Conservation (phyloP, 2,113 vertebrate species). For the Terrapene triunguis region DNA sequence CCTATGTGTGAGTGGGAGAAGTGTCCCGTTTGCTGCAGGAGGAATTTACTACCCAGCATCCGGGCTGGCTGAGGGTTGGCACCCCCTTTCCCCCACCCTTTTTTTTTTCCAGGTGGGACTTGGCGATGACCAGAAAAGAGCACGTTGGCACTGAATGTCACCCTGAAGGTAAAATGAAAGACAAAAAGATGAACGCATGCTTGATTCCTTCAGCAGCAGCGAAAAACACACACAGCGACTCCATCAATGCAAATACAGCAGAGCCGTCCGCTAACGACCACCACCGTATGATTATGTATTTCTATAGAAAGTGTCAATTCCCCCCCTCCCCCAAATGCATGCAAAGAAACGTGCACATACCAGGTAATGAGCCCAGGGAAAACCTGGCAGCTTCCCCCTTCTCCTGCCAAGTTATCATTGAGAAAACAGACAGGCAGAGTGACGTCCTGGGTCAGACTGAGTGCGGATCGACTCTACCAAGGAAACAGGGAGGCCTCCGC, state of each 20-base stretch:
- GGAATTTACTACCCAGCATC: conserved; percentile 23
- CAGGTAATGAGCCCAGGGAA: conserved; percentile 67
- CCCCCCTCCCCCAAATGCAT: conserved; percentile 53
- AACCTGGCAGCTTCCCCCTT: conserved; percentile 72
- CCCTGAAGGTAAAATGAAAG: conserved; percentile 83
- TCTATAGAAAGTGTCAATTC: background rate
- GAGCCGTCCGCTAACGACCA: conserved; percentile 25
- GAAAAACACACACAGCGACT: conserved; percentile 54
- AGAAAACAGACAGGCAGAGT: conserved; percentile 81
- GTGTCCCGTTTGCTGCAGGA: conserved; percentile 9
- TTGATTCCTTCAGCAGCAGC: conserved; percentile 6
- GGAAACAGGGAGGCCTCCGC: conserved; percentile 72
- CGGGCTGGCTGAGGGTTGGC: background rate
- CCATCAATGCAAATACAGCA: conserved; percentile 64
- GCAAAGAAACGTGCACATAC: conserved; percentile 77
- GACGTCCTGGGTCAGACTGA: conserved; percentile 84
- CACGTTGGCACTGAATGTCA: conserved; percentile 78
- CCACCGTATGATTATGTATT: background rate
- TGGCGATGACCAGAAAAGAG: conserved; percentile 73
- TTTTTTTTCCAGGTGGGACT: conserved; percentile 70
- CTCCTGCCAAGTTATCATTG: conserved; percentile 83
- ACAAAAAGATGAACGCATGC: conserved; percentile 81
- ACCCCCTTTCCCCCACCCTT: background rate
- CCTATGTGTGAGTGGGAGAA: background rate
- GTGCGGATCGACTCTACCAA: conserved; percentile 81